Evolutionary conservation across 2,888 invertebrate genomes (phyloP).

Genomic region (Argyresthia albistria): DNA sequence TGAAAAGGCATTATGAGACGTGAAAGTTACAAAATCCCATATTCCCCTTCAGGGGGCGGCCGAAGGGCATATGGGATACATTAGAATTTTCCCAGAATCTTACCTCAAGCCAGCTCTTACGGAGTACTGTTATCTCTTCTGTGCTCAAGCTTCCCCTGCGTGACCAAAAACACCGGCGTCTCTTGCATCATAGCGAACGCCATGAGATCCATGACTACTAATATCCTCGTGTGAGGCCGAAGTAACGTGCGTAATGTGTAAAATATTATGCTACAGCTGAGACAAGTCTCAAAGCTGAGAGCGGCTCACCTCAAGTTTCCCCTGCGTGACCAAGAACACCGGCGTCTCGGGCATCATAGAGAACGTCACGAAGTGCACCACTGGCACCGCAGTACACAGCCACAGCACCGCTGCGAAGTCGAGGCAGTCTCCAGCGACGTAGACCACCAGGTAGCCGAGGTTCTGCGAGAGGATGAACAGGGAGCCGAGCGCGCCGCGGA

Average conservation of each 20-base stretch:
- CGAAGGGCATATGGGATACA: too few relatives aligned
- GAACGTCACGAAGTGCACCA: slow-evolving; percentile 43
- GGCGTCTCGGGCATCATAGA: slow-evolving; percentile 64
- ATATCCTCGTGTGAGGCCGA: too few relatives aligned
- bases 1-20: too few relatives aligned
- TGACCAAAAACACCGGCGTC: slow-evolving; percentile 59
- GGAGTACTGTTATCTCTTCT: too few relatives aligned
- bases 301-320: slow-evolving; percentile 44
- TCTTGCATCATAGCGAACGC: slow-evolving; percentile 59
- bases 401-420: slow-evolving; percentile 51
- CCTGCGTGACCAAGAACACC: slow-evolving; percentile 56
- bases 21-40: too few relatives aligned
- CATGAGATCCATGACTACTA: slow-evolving; percentile 45
- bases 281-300: too few relatives aligned
- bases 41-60: too few relatives aligned
- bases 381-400: slow-evolving; percentile 52
- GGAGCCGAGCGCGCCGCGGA: slow-evolving; percentile 58
- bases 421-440: slow-evolving; percentile 51
- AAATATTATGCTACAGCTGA: too few relatives aligned
- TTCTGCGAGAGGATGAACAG: slow-evolving; percentile 62
- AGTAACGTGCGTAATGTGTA: too few relatives aligned
- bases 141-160: slow-evolving; percentile 54
- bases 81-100: too few relatives aligned
- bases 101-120: too few relatives aligned
- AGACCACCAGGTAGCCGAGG: slow-evolving; percentile 57